Conservation (phyloP, 1,140 invertebrate species). For the Oreohelix idahoensis region DNA sequence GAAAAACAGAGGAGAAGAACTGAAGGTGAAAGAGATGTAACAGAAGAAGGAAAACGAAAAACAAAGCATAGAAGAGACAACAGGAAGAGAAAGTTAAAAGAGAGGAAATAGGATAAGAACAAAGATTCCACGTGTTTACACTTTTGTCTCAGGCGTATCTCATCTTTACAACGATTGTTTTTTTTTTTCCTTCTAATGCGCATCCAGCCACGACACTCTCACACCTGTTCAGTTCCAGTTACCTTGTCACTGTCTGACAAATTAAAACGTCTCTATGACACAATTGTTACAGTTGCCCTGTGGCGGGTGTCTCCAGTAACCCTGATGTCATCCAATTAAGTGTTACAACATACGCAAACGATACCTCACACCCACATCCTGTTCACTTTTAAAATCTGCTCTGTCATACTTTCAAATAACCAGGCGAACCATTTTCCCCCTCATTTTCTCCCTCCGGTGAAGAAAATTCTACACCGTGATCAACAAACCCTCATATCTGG, state of each 20-base stretch:
- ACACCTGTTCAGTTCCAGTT: not conserved
- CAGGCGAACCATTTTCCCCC: not conserved
- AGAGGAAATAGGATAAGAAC: no score
- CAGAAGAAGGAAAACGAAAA: no score
- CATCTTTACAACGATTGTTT: no score
- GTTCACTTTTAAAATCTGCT: not conserved
- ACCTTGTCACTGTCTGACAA: not conserved
- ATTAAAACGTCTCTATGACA: not conserved
- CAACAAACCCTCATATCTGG: not conserved
- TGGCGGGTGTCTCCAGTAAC: not conserved
- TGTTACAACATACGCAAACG: not conserved
- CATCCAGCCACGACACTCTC: not conserved
- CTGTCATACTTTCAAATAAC: not conserved
- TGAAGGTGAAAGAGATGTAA: no score
- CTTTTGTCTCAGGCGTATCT: no score
- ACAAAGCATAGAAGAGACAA: no score
- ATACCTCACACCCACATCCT: conserved; percentile 6
- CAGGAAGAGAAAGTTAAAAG: no score
- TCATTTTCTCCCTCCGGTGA: not conserved
- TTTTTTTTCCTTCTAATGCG: no score
- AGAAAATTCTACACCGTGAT: not conserved
- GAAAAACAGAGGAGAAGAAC: no score
- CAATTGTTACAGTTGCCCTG: not conserved
- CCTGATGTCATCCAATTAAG: not conserved
- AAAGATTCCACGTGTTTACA: no score